Percentiles rank a stretch among this genome's conserved stretches.
phyloP scores from a whole-genome alignment of 30 jellyfish, hydroid and myxozoan species.

The Turritopsis dohrnii region DNA sequence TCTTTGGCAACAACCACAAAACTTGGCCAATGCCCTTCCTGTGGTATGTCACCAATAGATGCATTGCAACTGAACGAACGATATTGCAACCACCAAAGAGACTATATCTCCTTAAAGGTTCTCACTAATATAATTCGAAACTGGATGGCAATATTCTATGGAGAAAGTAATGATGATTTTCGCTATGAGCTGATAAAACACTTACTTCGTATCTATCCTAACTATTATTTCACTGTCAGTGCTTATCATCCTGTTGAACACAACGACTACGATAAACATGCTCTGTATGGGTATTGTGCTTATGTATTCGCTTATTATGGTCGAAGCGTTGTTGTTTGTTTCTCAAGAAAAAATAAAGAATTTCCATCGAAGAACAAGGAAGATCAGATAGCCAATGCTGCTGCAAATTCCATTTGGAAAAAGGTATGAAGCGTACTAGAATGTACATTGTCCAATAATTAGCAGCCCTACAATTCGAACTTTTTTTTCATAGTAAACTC shows the following conservation, averaged over 20 bases:
- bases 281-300: neutral
- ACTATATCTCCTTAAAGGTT: neutral
- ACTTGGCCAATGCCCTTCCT: neutral
- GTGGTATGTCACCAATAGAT: conserved; percentile 3
- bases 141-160: neutral
- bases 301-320: neutral
- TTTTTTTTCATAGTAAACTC: neutral
- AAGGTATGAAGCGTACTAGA: neutral
- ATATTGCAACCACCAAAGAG: neutral
- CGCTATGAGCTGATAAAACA: neutral
- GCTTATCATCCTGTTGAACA: neutral
- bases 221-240: conserved; percentile 3
- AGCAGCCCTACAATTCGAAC: neutral
- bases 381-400: neutral
- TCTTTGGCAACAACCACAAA: neutral
- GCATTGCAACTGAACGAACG: neutral
- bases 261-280: neutral
- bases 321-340: neutral
- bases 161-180: neutral
- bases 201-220: neutral
- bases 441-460: neutral
- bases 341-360: neutral
- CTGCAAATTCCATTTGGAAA: neutral
- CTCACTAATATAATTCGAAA: neutral
- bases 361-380: neutral